A percentile compares a stretch with the other conserved stretches of the same genome.
phyloP scores from a whole-genome alignment of 2,113 vertebrate genomes.

The Capricornis sumatraensis region DNA sequence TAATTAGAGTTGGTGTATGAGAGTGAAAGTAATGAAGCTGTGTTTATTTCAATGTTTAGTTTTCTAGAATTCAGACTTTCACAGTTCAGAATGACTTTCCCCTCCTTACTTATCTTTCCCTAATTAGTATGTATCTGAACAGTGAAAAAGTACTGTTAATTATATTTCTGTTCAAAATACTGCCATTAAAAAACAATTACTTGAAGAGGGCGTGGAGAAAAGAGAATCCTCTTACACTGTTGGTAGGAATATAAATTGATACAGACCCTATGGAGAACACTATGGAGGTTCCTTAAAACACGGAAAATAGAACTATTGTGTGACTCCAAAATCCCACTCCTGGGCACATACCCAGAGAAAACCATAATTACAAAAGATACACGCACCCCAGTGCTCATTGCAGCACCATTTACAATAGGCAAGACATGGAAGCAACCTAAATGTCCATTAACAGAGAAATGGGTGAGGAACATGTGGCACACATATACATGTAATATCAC shows the following conservation, averaged over 20 bases:
- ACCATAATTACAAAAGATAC: not conserved
- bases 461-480: not conserved
- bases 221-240: not conserved
- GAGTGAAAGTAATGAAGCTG: not conserved
- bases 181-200: slow-evolving; percentile 4
- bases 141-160: not conserved
- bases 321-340: not conserved
- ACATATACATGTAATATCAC: not conserved
- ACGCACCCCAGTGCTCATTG: not conserved
- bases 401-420: not conserved
- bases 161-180: not conserved
- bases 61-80: slow-evolving; percentile 12
- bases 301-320: not conserved
- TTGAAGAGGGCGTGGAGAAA: not conserved
- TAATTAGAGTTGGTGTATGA: not conserved
- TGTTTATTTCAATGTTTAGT: not conserved
- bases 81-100: not conserved
- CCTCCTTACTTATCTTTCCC: not conserved
- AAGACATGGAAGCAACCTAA: not conserved
- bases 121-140: not conserved
- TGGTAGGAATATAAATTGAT: not conserved
- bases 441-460: not conserved
- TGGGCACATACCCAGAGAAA: not conserved
- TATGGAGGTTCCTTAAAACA: not conserved
- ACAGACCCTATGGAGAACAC: not conserved